A percentile compares a stretch with the other conserved stretches of the same genome.
phyloP scores from a whole-genome alignment of 1,140 invertebrate species.

The Meloidogyne hapla region DNA sequence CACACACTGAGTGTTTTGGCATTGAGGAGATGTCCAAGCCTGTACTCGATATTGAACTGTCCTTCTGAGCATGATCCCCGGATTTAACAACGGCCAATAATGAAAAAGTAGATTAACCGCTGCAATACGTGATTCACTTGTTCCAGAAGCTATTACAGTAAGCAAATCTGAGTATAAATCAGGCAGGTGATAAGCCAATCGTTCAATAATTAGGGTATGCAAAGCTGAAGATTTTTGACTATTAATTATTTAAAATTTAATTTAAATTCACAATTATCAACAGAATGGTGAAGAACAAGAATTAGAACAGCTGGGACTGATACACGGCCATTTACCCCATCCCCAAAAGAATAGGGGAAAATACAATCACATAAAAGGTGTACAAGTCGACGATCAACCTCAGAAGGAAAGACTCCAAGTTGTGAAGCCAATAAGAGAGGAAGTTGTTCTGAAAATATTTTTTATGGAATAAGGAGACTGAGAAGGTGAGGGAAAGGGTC shows the following conservation, averaged over 20 bases:
- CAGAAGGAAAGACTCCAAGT: conserved; percentile 82
- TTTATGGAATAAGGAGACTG: too few relatives aligned
- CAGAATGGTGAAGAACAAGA: conserved; percentile 93
- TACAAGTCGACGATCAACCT: conserved; percentile 88
- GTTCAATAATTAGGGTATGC: conserved; percentile 58
- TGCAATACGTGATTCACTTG: conserved; percentile 81
- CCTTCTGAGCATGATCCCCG: conserved; percentile 84
- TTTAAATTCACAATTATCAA: conserved; percentile 70
- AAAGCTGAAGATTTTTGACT: conserved; percentile 42
- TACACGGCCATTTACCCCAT: conserved; percentile 64
- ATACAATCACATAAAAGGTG: conserved; percentile 93
- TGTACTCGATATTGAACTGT: conserved; percentile 83
- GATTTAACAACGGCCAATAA: conserved; percentile 98
- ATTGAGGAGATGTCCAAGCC: conserved; percentile 50
- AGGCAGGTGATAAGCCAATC: conserved; percentile 33
- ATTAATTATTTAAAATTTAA: conserved; percentile 11
- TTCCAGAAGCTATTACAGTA: conserved; percentile 93
- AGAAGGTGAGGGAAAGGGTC: too few relatives aligned
- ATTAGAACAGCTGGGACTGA: conserved; percentile 91
- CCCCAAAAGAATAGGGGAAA: conserved; percentile 90
- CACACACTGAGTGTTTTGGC: conserved; percentile 49
- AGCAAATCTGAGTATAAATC: conserved; percentile 74
- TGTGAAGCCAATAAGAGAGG: conserved; percentile 89
- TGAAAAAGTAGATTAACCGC: conserved; percentile 95
- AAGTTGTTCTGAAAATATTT: conserved; percentile 73